Conservation (phyloP, 2,797 vertebrate species). For the Distichodus sexfasciatus region DNA sequence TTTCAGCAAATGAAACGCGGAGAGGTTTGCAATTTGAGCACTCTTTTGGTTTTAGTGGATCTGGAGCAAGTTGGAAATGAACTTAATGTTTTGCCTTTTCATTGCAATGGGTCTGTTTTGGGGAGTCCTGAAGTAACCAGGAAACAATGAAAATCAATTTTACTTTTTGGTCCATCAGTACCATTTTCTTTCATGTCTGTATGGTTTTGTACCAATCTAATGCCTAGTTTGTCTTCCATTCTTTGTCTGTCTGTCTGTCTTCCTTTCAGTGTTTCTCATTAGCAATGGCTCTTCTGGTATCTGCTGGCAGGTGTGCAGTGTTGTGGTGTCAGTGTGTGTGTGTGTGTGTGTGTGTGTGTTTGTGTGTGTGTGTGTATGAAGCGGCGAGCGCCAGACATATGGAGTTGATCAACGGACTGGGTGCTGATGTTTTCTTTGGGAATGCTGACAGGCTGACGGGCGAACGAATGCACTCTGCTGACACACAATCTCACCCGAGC, state of each 20-base stretch:
- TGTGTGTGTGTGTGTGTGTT: constrained; percentile 50
- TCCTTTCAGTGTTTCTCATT: constrained; percentile 72
- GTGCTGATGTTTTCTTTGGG: constrained; percentile 80
- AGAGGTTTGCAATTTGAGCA: background rate
- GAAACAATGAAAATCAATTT: background rate
- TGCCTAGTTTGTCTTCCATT: background rate
- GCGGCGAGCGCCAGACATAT: constrained; percentile 74
- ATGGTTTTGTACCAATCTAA: constrained; percentile 19
- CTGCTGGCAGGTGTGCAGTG: constrained; percentile 63
- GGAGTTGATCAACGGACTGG: constrained; percentile 78
- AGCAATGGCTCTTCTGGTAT: constrained; percentile 73
- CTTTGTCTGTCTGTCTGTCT: background rate
- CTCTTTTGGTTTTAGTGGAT: constrained; percentile 1
- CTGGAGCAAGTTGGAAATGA: background rate
- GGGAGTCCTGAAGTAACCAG: background rate
- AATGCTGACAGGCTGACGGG: constrained; percentile 81
- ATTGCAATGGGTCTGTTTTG: constrained; percentile 7
- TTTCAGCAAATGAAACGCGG: background rate
- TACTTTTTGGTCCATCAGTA: background rate
- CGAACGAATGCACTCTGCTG: constrained; percentile 67
- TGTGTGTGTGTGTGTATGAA: constrained; percentile 61
- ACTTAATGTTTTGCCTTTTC: background rate
- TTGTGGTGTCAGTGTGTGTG: constrained; percentile 53
- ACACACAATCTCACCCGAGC: constrained; percentile 74
- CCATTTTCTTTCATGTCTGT: background rate